Evolutionary conservation across 2,113 vertebrate species (phyloP).

Genomic region (pig (Sus scrofa)): T2T-Sscrofa CM000826.6:104564501-104565000

Average conservation of each 20-base stretch:
- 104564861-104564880: neutral
- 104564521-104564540: neutral
- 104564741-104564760: neutral
- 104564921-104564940: neutral
- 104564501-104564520: slow-evolving; percentile 38
- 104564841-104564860: slow-evolving; percentile 24
- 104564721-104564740: slow-evolving; percentile 16
- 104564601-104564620: neutral
- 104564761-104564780: slow-evolving; percentile 24
- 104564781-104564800: neutral
- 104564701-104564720: slow-evolving; percentile 24
- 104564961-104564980: neutral
- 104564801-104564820: slow-evolving; percentile 36
- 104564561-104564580: neutral
- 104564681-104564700: neutral
- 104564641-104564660: slow-evolving; percentile 11
- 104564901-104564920: neutral
- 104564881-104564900: neutral
- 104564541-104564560: slow-evolving; percentile 20
- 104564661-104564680: neutral
- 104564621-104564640: slow-evolving; percentile 13
- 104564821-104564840: neutral
- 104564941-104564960: neutral
- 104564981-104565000: neutral
- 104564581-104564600: neutral